Evolutionary conservation across 2,113 vertebrate species (phyloP).

Genomic region (Meles meles): DNA sequence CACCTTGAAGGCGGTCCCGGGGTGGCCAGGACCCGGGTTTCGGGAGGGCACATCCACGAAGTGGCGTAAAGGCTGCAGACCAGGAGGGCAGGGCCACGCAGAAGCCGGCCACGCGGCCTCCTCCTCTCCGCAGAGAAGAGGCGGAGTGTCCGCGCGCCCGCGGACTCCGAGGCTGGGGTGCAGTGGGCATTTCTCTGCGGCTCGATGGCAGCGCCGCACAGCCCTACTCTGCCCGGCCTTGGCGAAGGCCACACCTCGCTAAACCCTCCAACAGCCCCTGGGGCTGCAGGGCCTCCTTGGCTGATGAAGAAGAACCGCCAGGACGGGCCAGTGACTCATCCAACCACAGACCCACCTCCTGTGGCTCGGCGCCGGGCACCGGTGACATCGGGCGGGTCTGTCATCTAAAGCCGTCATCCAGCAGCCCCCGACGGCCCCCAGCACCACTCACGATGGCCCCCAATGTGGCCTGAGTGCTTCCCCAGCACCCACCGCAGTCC

Average conservation of each 20-base stretch:
- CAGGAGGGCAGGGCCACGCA: background rate
- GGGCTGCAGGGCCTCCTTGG: background rate
- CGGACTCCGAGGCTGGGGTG: accelerated
- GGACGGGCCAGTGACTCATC: background rate
- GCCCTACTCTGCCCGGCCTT: accelerated
- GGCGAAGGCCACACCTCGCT: background rate
- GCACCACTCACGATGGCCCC: background rate
- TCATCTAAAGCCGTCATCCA: background rate
- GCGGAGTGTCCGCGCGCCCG: accelerated
- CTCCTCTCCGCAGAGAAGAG: accelerated
- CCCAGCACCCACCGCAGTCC: background rate
- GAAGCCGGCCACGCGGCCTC: accelerated
- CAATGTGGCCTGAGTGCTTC: accelerated
- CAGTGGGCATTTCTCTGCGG: accelerated
- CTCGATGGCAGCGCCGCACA: accelerated
- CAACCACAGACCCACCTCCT: accelerated
- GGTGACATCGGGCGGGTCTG: background rate
- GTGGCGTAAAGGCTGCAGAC: background rate
- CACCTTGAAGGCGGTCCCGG: background rate
- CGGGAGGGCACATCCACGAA: background rate
- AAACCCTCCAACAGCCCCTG: background rate
- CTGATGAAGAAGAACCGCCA: background rate
- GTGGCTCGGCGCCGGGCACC: accelerated
- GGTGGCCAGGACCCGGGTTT: accelerated
- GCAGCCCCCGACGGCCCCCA: accelerated